Percentiles rank a stretch among this genome's conserved stretches.
phyloP scores from a whole-genome alignment of 2,888 invertebrate genomes.

The Cybosia mesomella region DNA sequence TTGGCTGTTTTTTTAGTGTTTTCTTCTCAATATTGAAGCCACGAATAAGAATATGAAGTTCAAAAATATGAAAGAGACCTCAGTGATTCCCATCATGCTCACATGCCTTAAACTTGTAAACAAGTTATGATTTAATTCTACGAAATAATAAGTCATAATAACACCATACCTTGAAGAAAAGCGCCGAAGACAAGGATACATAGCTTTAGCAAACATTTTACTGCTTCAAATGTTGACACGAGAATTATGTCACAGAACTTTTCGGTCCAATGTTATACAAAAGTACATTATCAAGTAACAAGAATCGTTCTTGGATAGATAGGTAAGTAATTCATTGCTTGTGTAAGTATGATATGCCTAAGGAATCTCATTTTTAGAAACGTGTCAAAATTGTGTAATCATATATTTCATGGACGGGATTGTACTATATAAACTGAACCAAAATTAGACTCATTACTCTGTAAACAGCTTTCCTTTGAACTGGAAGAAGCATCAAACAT shows the following conservation, averaged over 20 bases:
- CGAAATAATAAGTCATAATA: too few relatives aligned
- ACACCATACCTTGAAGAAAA: conserved; percentile 26
- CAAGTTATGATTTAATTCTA: too few relatives aligned
- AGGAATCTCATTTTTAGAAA: background rate
- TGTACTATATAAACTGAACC: background rate
- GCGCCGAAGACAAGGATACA: conserved; percentile 52
- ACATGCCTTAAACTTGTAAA: too few relatives aligned
- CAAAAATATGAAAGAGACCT: too few relatives aligned
- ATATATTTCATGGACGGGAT: background rate
- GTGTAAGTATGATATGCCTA: background rate
- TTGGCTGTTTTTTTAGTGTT: too few relatives aligned
- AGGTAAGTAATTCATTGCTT: background rate
- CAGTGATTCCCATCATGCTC: too few relatives aligned
- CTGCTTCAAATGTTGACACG: conserved; percentile 19
- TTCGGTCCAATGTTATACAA: background rate
- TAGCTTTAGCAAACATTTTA: conserved; percentile 55
- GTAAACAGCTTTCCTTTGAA: background rate
- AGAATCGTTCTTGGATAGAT: background rate
- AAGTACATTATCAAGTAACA: too few relatives aligned
- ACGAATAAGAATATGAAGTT: too few relatives aligned
- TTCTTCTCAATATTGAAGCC: too few relatives aligned
- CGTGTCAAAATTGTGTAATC: background rate
- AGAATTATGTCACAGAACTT: conserved; percentile 23
- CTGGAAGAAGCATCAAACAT: conserved; percentile 16
- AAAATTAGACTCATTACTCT: background rate